Evolutionary conservation across 2,888 invertebrate species (phyloP).

Genomic region (Platerodrilus igneus): DNA sequence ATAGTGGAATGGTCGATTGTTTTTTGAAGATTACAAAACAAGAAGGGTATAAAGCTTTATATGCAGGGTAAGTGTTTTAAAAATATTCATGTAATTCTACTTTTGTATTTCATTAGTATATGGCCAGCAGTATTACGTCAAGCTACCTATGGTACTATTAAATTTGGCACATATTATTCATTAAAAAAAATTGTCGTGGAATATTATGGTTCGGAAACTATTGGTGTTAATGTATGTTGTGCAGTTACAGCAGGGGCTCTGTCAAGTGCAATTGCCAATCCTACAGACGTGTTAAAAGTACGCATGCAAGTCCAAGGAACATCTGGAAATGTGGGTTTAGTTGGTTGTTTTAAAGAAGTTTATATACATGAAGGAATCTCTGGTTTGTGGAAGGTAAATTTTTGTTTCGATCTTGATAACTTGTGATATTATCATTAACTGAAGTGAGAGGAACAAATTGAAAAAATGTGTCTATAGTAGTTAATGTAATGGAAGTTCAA

Average conservation of each 20-base stretch:
- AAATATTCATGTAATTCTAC: not conserved
- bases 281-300: slow-evolving; percentile 93
- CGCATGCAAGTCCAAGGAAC: slow-evolving; percentile 80
- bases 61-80: slow-evolving; percentile 65
- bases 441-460: not conserved
- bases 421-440: too few relatives aligned
- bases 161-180: slow-evolving; percentile 93
- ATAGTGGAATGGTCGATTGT: slow-evolving; percentile 90
- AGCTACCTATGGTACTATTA: slow-evolving; percentile 93
- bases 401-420: too few relatives aligned
- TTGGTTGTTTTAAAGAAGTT: slow-evolving; percentile 77
- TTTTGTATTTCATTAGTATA: slow-evolving; percentile 57
- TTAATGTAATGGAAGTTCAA: not conserved
- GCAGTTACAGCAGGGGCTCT: slow-evolving; percentile 83
- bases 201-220: slow-evolving; percentile 52
- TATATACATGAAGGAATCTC: slow-evolving; percentile 76
- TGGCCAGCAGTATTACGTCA: slow-evolving; percentile 89
- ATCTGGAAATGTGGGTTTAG: slow-evolving; percentile 53
- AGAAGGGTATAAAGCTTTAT: slow-evolving; percentile 81
- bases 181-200: slow-evolving; percentile 67
- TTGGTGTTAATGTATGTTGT: slow-evolving; percentile 72
- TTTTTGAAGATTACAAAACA: slow-evolving; percentile 78
- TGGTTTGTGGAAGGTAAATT: slow-evolving; percentile 78
- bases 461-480: not conserved
- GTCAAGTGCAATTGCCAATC: slow-evolving; percentile 92